A percentile compares a stretch with the other conserved stretches of the same genome.
phyloP scores from a whole-genome alignment of 2,113 vertebrate species.

The Ceyx melanurus region DNA sequence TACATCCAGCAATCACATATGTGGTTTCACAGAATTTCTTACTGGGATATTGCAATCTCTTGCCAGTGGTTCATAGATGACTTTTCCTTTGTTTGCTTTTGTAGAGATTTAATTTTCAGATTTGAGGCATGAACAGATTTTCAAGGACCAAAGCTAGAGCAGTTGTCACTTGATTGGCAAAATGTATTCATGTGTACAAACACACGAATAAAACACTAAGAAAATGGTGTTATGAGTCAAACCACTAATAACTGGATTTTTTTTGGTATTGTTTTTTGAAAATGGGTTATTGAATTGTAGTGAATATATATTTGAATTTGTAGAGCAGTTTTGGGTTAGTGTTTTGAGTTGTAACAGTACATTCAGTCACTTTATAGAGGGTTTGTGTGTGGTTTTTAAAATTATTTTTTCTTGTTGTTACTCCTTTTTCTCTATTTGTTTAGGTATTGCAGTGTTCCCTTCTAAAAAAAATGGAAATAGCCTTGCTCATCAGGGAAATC shows the following conservation, averaged over 20 bases:
- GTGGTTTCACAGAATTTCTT: background rate
- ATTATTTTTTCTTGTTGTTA: background rate
- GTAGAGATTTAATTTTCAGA: slow-evolving; percentile 4
- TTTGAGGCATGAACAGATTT: background rate
- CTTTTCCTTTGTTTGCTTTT: background rate
- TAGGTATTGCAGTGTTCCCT: background rate
- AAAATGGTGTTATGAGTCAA: background rate
- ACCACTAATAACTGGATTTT: background rate
- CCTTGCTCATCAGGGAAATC: background rate
- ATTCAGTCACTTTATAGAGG: background rate
- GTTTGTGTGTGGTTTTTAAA: background rate
- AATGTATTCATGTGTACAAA: background rate
- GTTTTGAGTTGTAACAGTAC: background rate
- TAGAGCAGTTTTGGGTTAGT: background rate
- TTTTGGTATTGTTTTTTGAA: background rate
- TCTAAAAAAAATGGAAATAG: background rate
- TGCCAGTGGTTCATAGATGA: background rate
- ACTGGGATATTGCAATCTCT: background rate
- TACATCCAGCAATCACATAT: background rate
- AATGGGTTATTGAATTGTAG: background rate
- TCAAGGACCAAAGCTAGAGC: background rate
- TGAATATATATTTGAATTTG: background rate
- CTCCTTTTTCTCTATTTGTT: background rate
- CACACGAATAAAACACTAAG: background rate
- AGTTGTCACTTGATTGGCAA: background rate